Evolutionary conservation across 2,888 invertebrate genomes (phyloP).

Genomic region (Sepioteuthis lessoniana): DNA sequence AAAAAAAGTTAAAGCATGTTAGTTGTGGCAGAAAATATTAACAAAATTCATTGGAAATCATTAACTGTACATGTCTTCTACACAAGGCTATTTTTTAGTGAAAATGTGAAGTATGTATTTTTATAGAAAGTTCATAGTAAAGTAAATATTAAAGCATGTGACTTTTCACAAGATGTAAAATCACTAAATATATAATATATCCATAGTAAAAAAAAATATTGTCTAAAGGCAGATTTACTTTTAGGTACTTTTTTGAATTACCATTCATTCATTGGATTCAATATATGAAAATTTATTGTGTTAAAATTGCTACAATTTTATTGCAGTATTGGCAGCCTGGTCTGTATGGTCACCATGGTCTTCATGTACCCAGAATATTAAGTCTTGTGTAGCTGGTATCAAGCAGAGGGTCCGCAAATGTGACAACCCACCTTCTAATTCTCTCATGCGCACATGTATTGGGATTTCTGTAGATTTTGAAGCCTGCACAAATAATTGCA

Average conservation of each 20-base stretch:
- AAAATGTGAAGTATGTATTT: too few relatives aligned
- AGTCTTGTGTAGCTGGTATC: background rate
- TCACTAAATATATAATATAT: background rate
- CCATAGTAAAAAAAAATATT: background rate
- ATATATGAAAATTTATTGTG: background rate
- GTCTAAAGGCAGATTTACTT: background rate
- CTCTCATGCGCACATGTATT: background rate
- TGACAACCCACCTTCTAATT: background rate
- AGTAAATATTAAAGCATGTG: background rate
- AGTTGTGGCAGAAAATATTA: too few relatives aligned
- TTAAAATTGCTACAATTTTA: background rate
- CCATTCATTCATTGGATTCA: too few relatives aligned
- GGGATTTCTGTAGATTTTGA: background rate
- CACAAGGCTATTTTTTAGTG: too few relatives aligned
- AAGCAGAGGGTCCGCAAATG: background rate
- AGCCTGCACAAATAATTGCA: background rate
- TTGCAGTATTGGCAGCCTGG: background rate
- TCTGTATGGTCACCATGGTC: constrained; percentile 9
- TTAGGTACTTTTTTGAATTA: background rate
- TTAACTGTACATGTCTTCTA: too few relatives aligned
- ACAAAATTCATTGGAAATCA: too few relatives aligned
- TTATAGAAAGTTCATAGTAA: too few relatives aligned
- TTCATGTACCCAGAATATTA: background rate
- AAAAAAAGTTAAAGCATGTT: too few relatives aligned
- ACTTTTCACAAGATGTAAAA: background rate